These are phyloP conservation scores for Cercocebus atys DNA, from an alignment of 2,113 vertebrate genomes.

Conservation along the genomic window DNA sequence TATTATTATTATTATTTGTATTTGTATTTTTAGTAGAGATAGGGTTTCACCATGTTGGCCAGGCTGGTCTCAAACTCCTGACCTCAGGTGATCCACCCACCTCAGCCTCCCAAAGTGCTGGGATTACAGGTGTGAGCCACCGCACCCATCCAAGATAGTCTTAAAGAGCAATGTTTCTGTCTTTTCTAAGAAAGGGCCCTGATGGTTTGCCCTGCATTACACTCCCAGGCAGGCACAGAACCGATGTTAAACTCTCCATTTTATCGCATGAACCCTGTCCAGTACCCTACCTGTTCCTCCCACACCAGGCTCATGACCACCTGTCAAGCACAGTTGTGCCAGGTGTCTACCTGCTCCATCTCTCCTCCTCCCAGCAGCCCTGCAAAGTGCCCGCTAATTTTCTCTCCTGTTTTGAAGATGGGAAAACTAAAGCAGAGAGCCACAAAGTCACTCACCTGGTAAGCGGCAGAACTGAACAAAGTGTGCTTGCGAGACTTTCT, in stretches of 20 bases:
- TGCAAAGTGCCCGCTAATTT: background rate
- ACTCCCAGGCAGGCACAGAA: background rate
- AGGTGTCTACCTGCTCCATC: background rate
- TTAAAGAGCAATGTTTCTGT: background rate
- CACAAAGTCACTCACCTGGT: background rate
- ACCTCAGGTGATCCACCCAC: too few relatives aligned
- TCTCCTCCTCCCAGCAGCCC: background rate
- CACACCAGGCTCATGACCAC: background rate
- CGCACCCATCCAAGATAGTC: background rate
- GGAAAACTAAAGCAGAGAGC: background rate
- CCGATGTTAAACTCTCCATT: background rate
- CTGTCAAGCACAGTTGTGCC: background rate
- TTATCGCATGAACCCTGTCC: rapidly evolving
- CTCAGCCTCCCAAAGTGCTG: too few relatives aligned
- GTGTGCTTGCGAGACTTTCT: background rate
- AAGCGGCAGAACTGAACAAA: background rate
- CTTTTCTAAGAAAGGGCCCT: background rate
- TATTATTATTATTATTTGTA: too few relatives aligned
- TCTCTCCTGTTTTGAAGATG: background rate
- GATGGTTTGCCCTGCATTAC: background rate
- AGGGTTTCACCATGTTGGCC: too few relatives aligned
- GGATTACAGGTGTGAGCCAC: too few relatives aligned
- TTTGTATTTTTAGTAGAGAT: too few relatives aligned
- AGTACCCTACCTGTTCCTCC: too few relatives aligned
- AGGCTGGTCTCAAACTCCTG: too few relatives aligned